These are phyloP conservation scores for Eledona agricola DNA, from an alignment of 2,888 invertebrate species.

Conservation along the genomic window DNA sequence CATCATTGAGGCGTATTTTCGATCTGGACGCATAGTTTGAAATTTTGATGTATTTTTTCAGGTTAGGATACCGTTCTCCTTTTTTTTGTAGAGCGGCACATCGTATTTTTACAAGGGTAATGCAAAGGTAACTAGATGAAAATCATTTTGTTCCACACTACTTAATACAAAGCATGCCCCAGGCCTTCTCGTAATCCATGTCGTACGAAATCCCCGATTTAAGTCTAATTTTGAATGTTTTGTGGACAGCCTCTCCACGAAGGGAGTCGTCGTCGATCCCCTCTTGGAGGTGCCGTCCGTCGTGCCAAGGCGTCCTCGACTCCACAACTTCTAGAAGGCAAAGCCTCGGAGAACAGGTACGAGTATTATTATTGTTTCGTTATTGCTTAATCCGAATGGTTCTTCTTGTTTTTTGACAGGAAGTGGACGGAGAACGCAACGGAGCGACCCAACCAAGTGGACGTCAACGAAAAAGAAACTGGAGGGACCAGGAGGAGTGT, in stretches of 20 bases:
- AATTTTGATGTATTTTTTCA: no score
- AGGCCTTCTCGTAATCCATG: no score
- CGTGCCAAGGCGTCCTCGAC: conserved; percentile 57
- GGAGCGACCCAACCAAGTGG: conserved; percentile 43
- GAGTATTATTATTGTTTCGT: neutral
- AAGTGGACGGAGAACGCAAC: conserved; percentile 51
- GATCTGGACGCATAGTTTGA: no score
- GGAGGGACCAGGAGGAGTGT: conserved; percentile 47
- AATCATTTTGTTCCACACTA: no score
- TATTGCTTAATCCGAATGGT: neutral
- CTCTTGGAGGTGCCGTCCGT: conserved; percentile 52
- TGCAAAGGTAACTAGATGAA: no score
- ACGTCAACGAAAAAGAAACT: conserved; percentile 46
- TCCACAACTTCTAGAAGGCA: conserved; percentile 58
- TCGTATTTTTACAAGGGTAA: no score
- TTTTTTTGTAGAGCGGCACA: no score
- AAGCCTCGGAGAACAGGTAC: conserved; percentile 39
- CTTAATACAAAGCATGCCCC: no score
- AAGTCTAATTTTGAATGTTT: neutral
- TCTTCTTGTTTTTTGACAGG: conserved; percentile 44
- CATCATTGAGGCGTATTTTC: no score
- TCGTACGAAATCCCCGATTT: no score
- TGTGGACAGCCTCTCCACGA: conserved; percentile 58
- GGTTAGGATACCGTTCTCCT: no score
- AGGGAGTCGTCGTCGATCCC: conserved; percentile 56